Evolutionary conservation across 1,140 invertebrate species (phyloP), one percentile per base, ranked within the genome.

Genomic region (Bombyx mandarina): DNA sequence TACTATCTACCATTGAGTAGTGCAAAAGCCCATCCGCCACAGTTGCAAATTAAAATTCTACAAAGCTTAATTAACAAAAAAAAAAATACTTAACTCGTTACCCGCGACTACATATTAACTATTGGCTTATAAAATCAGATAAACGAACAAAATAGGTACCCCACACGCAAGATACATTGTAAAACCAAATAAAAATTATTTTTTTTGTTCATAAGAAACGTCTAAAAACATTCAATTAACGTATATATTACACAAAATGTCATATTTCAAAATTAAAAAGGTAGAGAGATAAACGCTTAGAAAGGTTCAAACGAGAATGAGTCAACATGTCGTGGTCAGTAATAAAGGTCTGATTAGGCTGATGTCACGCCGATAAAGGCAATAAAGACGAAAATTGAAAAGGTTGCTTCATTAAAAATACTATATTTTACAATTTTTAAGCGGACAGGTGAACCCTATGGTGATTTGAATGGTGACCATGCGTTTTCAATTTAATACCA

Each of bases 371-470:
- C 79, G 83, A 86, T 86, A 86, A 82, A 78, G 68, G 71, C 66
- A 69, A 60, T 77, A 83, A 74, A 77, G 72, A 71, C 73, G 79
- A 80, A 86, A 86, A 86, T 85, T 86, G 81, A 84, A 86, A 86
- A 83, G 73, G 83, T 72, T 69, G 66, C 60, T 63, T 70, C 69
- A 72, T 75, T 72, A 75, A 81, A 86, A 83, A 86, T 79, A 68
- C 82, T 69, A 83, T 86, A 86, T 86, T 83, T 86, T 85, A 86
- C 56, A 66, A 83, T 82, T 78, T 84, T 85, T 86, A 84, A 81
- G 60, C 66, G 65, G 74, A 71, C 81, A 82, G 81, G 75, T 84
- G 81, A 80, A 77, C 72, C 61, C 67, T 82, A 80, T 73, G 75
- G 68, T 63, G 61, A 57, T 58, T 10, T 43, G 57, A 67, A 73